These are phyloP conservation scores for Chrysaora quinquecirrha DNA, from an alignment of 30 jellyfish, hydroid and myxozoan genomes.

Conservation along the genomic window DNA sequence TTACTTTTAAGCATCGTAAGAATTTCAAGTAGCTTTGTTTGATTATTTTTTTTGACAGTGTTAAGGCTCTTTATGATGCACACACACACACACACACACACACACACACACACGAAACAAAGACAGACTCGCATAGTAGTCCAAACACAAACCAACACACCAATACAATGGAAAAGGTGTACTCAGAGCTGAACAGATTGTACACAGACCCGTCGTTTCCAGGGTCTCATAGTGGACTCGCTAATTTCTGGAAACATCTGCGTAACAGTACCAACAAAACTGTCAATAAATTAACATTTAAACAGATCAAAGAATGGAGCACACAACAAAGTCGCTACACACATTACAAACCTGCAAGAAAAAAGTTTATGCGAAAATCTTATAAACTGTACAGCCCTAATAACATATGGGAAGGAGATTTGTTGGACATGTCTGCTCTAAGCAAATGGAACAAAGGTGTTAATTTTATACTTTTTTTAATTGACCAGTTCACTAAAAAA, in stretches of 20 bases:
- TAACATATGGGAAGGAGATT: conserved; percentile 7
- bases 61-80: no score
- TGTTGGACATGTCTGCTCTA: neutral
- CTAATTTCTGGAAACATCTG: neutral
- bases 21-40: no score
- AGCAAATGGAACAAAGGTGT: neutral
- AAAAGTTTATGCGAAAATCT: neutral
- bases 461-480: neutral
- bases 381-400: neutral
- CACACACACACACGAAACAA: no score
- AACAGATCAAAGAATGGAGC: conserved; percentile 12
- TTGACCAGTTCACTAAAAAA: conserved; percentile 12
- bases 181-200: neutral
- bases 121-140: no score
- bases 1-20: no score
- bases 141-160: no score
- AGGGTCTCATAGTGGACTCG: neutral
- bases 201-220: conserved; percentile 4
- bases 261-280: no score
- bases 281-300: no score
- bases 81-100: no score
- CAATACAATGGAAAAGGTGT: no score
- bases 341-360: neutral
- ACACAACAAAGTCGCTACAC: neutral
- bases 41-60: no score